Base-by-base conservation (phyloP, 2,797 vertebrate species). In the Cossypha dichroa region DNA sequence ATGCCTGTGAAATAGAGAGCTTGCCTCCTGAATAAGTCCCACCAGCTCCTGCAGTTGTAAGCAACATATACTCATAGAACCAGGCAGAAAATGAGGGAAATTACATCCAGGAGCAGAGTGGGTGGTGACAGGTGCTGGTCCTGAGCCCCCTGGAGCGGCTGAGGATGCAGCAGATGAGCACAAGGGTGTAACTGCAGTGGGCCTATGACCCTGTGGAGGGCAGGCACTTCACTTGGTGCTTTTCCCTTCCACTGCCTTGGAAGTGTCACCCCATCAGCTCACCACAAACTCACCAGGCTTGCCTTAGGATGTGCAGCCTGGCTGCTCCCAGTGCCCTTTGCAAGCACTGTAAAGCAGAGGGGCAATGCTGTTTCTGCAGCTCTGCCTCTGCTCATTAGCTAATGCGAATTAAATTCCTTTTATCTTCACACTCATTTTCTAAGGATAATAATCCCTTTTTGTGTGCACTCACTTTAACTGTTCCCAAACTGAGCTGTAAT, bases 361-460 rank as follows among this genome's bases (percentile, higher is more conserved):
- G 95, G 98, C 95, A 96, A 95, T 83, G 95, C 97, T 62, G 91
- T 98, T 98, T 98, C 98, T 99, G 99, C 98, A 94, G 98, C 97
- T 98, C 98, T 98, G 96, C 98, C 97, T 96, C 96, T 97, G 98
- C 98, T 99, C 98, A 97, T 99, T 99, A 99, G 98, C 98, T 98
- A 98, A 96, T 98, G 98, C 98, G 98, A 98, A 98, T 98, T 98
- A 98, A 98, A 97, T 98, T 98, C 98, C 94, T 99, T 99, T 98
- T 98, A 98, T 98, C 98, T 94, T 95, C 91, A 66, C 97, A 97
- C 98, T 97, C 97, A 97, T 98, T 97, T 98, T 97, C 98, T 97
- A 78, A 98, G 98, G 98, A 98, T 98, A 97, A 92, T 89, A 97
- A 96, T 95, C 94, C 93, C 85, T 97, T 98, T 99, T 99, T 92